Evolutionary conservation across 2,113 vertebrate species (phyloP).

Genomic region (Calonectris borealis): DNA sequence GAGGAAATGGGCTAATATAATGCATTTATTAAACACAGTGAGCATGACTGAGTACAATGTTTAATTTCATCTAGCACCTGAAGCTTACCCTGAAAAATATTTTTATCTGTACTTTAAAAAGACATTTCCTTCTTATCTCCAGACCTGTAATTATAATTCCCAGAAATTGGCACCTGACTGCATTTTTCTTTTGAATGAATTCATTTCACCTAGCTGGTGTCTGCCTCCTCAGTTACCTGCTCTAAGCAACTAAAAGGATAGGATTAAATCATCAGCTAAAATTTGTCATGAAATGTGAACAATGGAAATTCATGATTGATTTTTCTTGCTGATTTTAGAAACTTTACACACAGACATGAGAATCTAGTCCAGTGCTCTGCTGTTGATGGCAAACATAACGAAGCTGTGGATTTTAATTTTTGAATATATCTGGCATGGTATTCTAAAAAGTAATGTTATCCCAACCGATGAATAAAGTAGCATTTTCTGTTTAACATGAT

Average conservation of each 20-base stretch:
- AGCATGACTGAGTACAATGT: not conserved
- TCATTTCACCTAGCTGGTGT: not conserved
- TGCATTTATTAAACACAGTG: not conserved
- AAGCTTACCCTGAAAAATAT: not conserved
- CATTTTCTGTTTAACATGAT: not conserved
- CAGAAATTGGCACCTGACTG: conserved; percentile 4
- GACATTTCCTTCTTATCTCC: not conserved
- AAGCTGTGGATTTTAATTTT: not conserved
- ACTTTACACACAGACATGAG: not conserved
- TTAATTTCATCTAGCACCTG: not conserved
- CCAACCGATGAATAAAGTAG: not conserved
- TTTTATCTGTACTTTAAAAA: conserved; percentile 1
- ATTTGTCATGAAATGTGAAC: not conserved
- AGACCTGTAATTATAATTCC: conserved; percentile 15
- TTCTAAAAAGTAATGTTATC: not conserved
- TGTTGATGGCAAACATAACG: not conserved
- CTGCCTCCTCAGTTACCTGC: not conserved
- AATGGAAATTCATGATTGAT: not conserved
- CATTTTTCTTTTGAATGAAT: conserved; percentile 9
- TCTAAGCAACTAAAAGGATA: not conserved
- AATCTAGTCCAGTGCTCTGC: not conserved
- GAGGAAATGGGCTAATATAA: not conserved
- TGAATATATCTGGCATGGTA: not conserved
- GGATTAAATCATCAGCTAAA: conserved; percentile 19
- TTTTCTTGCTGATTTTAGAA: not conserved